These are phyloP conservation scores for Druon quercuslanigerum DNA, from an alignment of 1,140 invertebrate genomes.

Conservation along the genomic window DNA sequence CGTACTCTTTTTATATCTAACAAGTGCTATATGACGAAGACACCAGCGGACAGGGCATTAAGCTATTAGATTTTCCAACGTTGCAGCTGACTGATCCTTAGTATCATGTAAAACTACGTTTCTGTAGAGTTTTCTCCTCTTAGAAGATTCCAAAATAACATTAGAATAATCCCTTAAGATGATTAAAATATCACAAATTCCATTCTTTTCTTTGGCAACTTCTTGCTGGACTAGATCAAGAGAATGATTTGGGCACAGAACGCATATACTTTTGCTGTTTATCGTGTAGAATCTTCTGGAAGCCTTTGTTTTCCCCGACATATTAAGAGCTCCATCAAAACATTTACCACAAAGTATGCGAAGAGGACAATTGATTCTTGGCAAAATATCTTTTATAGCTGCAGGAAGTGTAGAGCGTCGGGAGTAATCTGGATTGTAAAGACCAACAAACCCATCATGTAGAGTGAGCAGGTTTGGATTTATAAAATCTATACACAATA, in stretches of 20 bases:
- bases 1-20: not conserved
- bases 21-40: not conserved
- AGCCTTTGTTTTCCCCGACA: not conserved
- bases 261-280: not conserved
- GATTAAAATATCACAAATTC: not conserved
- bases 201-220: not conserved
- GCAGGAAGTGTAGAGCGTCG: no score
- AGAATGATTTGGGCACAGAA: not conserved
- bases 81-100: slow-evolving; percentile 24
- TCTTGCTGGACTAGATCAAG: not conserved
- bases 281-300: not conserved
- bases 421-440: slow-evolving; percentile 23
- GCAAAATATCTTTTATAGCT: not conserved
- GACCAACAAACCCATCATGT: slow-evolving; percentile 18
- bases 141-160: slow-evolving; percentile 1
- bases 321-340: not conserved
- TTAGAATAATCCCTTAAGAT: not conserved
- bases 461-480: not conserved
- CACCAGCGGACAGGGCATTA: slow-evolving; percentile 26
- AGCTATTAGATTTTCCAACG: not conserved
- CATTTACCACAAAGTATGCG: not conserved
- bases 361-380: not conserved
- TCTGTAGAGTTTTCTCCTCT: slow-evolving; percentile 13
- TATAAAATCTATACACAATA: slow-evolving; percentile 6
- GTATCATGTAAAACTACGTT: slow-evolving; percentile 15